Evolutionary conservation across 2,797 vertebrate genomes (phyloP).

Genomic region (Ceryle rudis): DNA sequence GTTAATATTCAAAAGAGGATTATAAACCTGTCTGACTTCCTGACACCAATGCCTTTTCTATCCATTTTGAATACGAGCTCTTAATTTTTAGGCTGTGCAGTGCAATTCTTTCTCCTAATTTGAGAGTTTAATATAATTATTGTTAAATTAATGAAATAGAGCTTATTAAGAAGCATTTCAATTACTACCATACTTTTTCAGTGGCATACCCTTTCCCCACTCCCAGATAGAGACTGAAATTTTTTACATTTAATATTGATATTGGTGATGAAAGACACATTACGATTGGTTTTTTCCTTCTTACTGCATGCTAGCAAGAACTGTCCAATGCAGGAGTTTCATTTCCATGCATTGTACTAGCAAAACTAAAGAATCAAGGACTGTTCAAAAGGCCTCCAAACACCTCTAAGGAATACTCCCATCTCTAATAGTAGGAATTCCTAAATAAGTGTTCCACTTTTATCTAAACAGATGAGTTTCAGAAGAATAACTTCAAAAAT

Average conservation of each 20-base stretch:
- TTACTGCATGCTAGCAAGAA: not conserved
- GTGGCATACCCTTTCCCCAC: not conserved
- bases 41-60: not conserved
- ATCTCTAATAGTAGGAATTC: not conserved
- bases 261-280: not conserved
- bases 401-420: not conserved
- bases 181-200: not conserved
- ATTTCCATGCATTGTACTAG: not conserved
- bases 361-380: not conserved
- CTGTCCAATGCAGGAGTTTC: not conserved
- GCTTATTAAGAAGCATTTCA: not conserved
- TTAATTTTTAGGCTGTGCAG: not conserved
- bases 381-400: not conserved
- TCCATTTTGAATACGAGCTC: not conserved
- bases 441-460: not conserved
- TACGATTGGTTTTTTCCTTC: rapidly evolving
- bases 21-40: not conserved
- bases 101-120: not conserved
- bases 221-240: not conserved
- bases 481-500: not conserved
- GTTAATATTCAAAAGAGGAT: not conserved
- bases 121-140: not conserved
- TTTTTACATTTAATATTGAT: not conserved
- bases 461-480: not conserved
- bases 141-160: not conserved